Evolutionary conservation across 2,113 vertebrate species (phyloP), one percentile per base, ranked within the genome.

Genomic region (Gasterosteus nipponicus): DNA sequence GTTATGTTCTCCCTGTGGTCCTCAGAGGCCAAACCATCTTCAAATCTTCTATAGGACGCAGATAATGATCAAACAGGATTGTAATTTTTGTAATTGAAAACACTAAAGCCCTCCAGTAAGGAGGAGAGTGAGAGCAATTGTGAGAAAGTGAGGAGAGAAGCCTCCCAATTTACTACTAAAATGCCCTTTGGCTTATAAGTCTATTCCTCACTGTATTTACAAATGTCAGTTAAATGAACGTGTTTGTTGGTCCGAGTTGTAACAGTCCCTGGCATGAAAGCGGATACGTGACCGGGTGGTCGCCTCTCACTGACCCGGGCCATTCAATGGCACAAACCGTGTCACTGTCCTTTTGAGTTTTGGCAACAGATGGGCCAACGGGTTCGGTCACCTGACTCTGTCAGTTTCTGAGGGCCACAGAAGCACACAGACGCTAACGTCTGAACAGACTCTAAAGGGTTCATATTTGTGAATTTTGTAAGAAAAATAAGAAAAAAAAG

Each of bases 291-390:
- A 70, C n/a, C 39, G 62, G 19, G 47, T 58, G 51, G 16, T 56
- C 35, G 35, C 47, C 60, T 78, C 60, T 58, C 44, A 5, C 63
- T 33, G 39, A 69, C 38, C 58, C 65, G 10, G 46, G 67, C 73
- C 38, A 47, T 74, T 85, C 81, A 79, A 7, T 29, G 67, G 67
- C 11, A 77, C 83, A 69, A 69, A 84, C 81, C 75, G 54, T 89
- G 83, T 85, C 79, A 10, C 78, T 83, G 82, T 64, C 77, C 86
- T 70, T 86, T 88, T 92, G 90, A 92, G 86, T 77, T 78, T 46
- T 86, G 58, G 72, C 83, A 92, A 91, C 93, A 93, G 92, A 91
- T 93, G 91, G 86, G 53, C 83, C 87, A 90, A 91, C 89, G 77
- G 89, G 80, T 85, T 83, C 75, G 72, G 90, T 87, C 92, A 92